A percentile compares a stretch with the other conserved stretches of the same genome.
phyloP scores from a whole-genome alignment of 2,888 invertebrate species.

The Rotaria magnacalcarata region DNA sequence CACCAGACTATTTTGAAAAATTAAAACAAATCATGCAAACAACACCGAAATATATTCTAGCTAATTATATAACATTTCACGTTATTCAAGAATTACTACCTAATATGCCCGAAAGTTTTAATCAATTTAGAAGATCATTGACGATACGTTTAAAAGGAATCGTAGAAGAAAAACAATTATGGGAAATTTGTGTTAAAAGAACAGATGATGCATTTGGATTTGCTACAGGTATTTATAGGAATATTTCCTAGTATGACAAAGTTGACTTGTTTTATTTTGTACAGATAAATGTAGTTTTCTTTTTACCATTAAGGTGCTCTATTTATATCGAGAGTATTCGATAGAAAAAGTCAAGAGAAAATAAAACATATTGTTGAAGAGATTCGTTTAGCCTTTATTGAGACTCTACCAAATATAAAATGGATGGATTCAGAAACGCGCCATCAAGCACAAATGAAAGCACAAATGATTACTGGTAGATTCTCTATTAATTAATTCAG shows the following conservation, averaged over 20 bases:
- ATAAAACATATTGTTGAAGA: constrained; percentile 50
- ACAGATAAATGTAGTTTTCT: constrained; percentile 46
- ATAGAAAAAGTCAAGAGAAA: constrained; percentile 50
- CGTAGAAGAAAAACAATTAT: constrained; percentile 48
- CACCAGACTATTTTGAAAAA: constrained; percentile 50
- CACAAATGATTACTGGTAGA: constrained; percentile 38
- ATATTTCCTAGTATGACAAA: neutral
- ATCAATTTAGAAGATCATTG: constrained; percentile 49
- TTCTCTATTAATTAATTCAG: neutral
- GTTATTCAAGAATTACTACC: constrained; percentile 48
- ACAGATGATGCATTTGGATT: constrained; percentile 49
- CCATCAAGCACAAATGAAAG: constrained; percentile 51
- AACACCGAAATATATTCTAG: constrained; percentile 48
- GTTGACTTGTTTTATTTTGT: neutral
- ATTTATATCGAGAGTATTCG: constrained; percentile 48
- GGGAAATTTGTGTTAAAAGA: constrained; percentile 51
- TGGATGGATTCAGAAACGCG: constrained; percentile 55
- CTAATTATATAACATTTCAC: constrained; percentile 52
- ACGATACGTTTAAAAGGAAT: constrained; percentile 49
- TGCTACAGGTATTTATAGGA: constrained; percentile 48
- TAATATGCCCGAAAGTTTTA: constrained; percentile 49
- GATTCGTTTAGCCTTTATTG: constrained; percentile 50
- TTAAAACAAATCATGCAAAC: constrained; percentile 48
- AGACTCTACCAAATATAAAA: constrained; percentile 49
- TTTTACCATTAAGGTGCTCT: constrained; percentile 50